Base-by-base conservation (phyloP, 2,113 vertebrate species). In the Pungitius pungitius region DNA sequence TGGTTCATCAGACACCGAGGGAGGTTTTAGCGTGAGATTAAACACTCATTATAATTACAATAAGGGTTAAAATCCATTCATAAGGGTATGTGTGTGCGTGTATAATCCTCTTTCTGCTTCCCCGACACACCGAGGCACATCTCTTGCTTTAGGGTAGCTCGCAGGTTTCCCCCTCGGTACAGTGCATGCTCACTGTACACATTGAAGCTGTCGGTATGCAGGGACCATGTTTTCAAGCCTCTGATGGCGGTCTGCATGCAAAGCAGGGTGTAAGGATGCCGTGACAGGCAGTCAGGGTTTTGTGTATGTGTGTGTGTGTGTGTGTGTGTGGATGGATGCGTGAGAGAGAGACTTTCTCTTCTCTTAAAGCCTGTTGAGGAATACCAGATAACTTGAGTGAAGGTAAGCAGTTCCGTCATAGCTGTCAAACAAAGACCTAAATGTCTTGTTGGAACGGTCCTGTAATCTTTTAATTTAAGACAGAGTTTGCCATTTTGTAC, bases 101-200 rank as follows among this genome's bases (percentile, higher is more conserved):
- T 58, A 4, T 63, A 52, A 64, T 72, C 52, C 20, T 51, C 37
- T 60, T 40, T 51, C 26, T 69, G 79, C 4, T 26, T 37, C 45
- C 17, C 52, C 35, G 11, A 81, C 78, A 75, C 68, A 59, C 37
- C 18, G 37, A 66, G 39, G 55, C 20, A 67, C 65, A 30, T 60
- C 40, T 52, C 61, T 51, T 70, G 22, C 62, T 62, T 57, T 45
- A 2, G 20, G 51, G 72, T 63, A 27, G 14, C 57, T 63, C 35
- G 65, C 60, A 18, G 60, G 77, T 60, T 49, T 61, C 65, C 5
- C 65, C 73, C 78, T 75, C 62, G 75, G 70, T 45, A 42, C 20
- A 33, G 76, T 77, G 73, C 56, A 45, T 26, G 45, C 52, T 35
- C 5, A 6, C 33, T 35, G 6, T 35, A 35, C 26, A 52, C n/a